These are phyloP conservation scores for Fulica atra DNA, from an alignment of 2,113 vertebrate species.

Conservation along the genomic window DNA sequence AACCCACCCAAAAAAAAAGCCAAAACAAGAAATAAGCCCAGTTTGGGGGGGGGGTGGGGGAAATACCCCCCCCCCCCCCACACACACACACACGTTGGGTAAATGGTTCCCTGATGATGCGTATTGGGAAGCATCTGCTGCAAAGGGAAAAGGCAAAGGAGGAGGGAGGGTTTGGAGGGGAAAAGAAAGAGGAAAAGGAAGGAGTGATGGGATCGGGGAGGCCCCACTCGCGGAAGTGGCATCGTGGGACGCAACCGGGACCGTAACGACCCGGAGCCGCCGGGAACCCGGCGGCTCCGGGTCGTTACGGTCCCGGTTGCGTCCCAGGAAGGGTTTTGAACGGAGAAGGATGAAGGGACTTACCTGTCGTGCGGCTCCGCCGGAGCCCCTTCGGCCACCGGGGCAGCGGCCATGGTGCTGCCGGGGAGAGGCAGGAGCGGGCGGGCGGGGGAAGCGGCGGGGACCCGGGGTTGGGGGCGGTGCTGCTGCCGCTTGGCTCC, in stretches of 20 bases:
- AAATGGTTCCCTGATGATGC: background rate
- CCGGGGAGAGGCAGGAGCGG: background rate
- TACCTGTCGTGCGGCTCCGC: background rate
- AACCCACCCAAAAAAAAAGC: background rate
- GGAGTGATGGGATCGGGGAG: background rate
- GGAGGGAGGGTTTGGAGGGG: too few relatives aligned
- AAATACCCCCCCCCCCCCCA: too few relatives aligned
- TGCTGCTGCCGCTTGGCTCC: background rate
- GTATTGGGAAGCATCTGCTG: background rate
- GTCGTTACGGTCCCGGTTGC: background rate
- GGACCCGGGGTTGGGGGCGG: background rate
- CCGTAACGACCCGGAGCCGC: background rate
- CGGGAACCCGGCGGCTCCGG: background rate
- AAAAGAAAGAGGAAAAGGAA: background rate
- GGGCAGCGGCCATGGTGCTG: constrained; percentile 42
- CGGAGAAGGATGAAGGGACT: background rate
- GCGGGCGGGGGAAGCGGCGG: background rate
- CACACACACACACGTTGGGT: too few relatives aligned
- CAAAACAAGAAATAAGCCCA: background rate
- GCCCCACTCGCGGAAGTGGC: constrained; percentile 30
- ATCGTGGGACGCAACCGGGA: background rate
- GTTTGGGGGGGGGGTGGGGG: background rate
- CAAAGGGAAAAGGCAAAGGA: background rate
- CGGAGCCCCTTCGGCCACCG: background rate
- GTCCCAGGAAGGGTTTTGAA: background rate